phyloP scores from a whole-genome alignment of 2,888 invertebrate species.

The Pseudococcus viburni region DNA sequence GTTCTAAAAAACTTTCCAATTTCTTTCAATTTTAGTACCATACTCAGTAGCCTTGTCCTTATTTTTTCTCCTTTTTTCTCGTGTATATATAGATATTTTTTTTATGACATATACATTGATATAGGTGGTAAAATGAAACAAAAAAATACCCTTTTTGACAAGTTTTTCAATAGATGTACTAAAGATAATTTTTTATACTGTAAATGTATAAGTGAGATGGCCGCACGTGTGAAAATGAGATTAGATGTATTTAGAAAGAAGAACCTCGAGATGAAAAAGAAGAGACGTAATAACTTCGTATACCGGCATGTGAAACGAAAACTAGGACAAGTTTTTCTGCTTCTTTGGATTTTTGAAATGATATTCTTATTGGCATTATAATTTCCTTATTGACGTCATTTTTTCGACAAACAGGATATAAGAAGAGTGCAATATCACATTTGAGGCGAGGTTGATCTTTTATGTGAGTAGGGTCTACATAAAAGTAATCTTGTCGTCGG shows the following conservation, averaged over 20 bases:
- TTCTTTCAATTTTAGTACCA: neutral
- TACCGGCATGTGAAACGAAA: neutral
- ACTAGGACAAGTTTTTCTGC: conserved; percentile 30
- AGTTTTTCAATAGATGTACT: neutral
- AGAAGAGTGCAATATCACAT: neutral
- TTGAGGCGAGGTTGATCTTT: neutral
- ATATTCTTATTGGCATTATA: conserved; percentile 11
- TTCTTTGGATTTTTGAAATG: neutral
- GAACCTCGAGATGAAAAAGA: neutral
- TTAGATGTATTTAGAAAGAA: neutral
- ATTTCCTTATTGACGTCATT: neutral
- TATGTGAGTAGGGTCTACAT: neutral
- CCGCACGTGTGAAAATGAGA: neutral
- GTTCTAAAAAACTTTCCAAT: conserved; percentile 4
- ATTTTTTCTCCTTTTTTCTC: neutral
- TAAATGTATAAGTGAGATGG: neutral
- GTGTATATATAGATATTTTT: neutral
- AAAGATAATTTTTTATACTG: neutral
- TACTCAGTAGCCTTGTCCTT: neutral
- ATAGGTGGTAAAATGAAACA: neutral
- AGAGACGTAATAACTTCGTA: neutral
- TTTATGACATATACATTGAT: neutral
- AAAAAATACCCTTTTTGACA: neutral
- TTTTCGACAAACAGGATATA: neutral
- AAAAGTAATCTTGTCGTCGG: neutral